phyloP scores from a whole-genome alignment of 2,113 vertebrate genomes.

The Rattus rattus region DNA sequence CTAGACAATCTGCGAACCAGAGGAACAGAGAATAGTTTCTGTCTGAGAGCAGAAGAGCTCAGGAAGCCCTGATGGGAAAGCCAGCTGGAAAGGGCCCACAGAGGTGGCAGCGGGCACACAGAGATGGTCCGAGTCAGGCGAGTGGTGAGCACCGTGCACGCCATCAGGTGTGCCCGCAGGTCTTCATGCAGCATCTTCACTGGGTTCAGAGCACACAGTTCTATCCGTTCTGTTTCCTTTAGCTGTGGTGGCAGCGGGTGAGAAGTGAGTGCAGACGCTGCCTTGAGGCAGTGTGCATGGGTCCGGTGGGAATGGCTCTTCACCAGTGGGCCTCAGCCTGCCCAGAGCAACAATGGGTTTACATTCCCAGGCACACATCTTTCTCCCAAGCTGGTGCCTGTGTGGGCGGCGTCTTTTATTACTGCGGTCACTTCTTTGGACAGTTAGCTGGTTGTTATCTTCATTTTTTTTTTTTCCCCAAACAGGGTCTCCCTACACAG shows the following conservation, averaged over 20 bases:
- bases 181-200: too few relatives aligned
- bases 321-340: fast-evolving
- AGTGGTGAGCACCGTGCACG: background rate
- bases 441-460: too few relatives aligned
- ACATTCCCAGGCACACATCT: background rate
- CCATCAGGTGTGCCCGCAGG: background rate
- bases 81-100: too few relatives aligned
- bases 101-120: background rate
- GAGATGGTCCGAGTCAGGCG: background rate
- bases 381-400: background rate
- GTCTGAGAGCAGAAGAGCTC: background rate
- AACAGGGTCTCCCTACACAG: background rate
- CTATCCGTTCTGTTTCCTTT: background rate
- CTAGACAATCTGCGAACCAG: too few relatives aligned
- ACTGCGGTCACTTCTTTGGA: fast-evolving
- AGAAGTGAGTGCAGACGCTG: fast-evolving
- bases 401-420: fast-evolving
- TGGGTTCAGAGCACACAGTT: background rate
- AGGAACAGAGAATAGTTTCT: background rate
- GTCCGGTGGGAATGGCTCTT: too few relatives aligned
- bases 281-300: background rate
- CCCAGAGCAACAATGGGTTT: background rate
- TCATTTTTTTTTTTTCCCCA: background rate
- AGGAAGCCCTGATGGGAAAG: background rate
- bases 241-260: too few relatives aligned